A percentile compares a stretch with the other conserved stretches of the same genome.
These are phyloP conservation scores for Xerus rutilus DNA, from an alignment of 2,797 vertebrate genomes.

Conservation along the genomic window DNA sequence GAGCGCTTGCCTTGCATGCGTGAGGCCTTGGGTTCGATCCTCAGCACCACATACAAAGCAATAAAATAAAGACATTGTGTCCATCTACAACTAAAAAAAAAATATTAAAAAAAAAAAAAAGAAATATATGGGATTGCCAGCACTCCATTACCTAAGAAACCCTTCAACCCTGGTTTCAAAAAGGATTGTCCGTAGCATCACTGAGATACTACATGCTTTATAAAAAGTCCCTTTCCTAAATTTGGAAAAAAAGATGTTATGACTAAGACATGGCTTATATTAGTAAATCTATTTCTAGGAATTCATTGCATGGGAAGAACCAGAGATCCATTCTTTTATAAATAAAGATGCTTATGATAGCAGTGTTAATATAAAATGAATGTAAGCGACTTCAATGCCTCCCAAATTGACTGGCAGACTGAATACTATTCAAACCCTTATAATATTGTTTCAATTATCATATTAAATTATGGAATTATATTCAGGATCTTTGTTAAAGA, in stretches of 20 bases:
- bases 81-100: too few relatives aligned
- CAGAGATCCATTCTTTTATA: background rate
- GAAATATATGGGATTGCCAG: background rate
- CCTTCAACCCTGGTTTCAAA: background rate
- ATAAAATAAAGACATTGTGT: too few relatives aligned
- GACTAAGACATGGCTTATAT: background rate
- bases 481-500: background rate
- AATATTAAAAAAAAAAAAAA: too few relatives aligned
- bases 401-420: background rate
- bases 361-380: background rate
- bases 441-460: background rate
- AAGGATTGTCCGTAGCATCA: background rate
- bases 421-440: background rate
- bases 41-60: too few relatives aligned
- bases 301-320: background rate
- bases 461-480: background rate
- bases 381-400: background rate
- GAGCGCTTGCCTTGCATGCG: too few relatives aligned
- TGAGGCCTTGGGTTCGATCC: too few relatives aligned
- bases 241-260: background rate
- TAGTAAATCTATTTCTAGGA: constrained; percentile 28
- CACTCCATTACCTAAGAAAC: background rate
- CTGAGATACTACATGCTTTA: background rate
- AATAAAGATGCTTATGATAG: constrained; percentile 1
- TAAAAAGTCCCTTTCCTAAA: background rate